These are phyloP conservation scores for Electrona antarctica DNA, from an alignment of 2,113 vertebrate genomes.

Conservation along the genomic window DNA sequence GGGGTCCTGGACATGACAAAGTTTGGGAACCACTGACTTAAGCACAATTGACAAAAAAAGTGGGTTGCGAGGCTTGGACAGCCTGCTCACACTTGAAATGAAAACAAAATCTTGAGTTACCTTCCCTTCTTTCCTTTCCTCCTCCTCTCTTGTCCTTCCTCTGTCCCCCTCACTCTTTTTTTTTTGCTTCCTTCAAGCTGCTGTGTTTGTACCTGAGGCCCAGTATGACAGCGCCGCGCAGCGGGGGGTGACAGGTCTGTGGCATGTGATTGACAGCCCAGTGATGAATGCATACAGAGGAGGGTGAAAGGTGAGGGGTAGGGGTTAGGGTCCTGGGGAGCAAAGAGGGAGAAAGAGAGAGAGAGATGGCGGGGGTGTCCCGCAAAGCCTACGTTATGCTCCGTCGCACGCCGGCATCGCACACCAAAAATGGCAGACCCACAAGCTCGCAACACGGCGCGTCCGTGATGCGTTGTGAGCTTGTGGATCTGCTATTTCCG, in stretches of 20 bases:
- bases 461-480: too few relatives aligned
- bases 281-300: conserved; percentile 50
- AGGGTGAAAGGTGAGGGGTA: conserved; percentile 70
- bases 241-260: conserved; percentile 50
- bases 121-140: too few relatives aligned
- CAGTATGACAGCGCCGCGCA: conserved; percentile 43
- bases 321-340: conserved; percentile 60
- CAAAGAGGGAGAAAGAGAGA: conserved; percentile 21
- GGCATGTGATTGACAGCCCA: conserved; percentile 73
- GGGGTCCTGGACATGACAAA: too few relatives aligned
- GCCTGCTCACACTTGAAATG: too few relatives aligned
- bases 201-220: conserved; percentile 51
- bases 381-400: conserved; percentile 29
- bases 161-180: conserved; percentile 7
- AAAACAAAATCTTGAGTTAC: too few relatives aligned
- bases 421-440: too few relatives aligned
- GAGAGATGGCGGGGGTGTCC: background rate
- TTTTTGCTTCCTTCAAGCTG: conserved; percentile 22
- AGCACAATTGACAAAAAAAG: too few relatives aligned
- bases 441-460: too few relatives aligned
- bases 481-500: too few relatives aligned
- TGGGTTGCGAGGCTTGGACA: too few relatives aligned
- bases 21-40: too few relatives aligned
- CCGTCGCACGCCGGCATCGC: conserved; percentile 26
- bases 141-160: too few relatives aligned